Percentiles rank a stretch among this genome's conserved stretches.
phyloP scores from a whole-genome alignment of 1,140 invertebrate genomes.

The Pectinophora gossypiella region DNA sequence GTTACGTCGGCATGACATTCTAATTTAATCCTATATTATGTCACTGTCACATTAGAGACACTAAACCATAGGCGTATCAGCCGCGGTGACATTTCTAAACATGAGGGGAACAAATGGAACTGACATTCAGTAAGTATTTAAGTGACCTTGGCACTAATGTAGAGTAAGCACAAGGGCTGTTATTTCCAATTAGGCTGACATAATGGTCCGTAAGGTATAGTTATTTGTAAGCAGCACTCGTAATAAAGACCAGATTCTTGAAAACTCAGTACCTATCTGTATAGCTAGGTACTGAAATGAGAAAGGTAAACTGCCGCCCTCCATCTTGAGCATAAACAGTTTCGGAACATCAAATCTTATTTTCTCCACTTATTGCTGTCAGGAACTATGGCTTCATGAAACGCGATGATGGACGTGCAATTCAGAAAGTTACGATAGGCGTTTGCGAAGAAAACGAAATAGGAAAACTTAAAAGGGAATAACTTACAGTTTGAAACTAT shows the following conservation, averaged over 20 bases:
- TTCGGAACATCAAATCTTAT: neutral
- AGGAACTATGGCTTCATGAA: slow-evolving; percentile 2
- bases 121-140: slow-evolving; percentile 66
- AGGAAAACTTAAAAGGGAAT: slow-evolving; percentile 37
- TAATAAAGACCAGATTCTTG: too few relatives aligned
- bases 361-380: neutral
- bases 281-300: too few relatives aligned
- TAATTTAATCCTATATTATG: slow-evolving; percentile 66
- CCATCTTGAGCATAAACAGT: too few relatives aligned
- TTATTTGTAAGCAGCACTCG: too few relatives aligned
- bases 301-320: too few relatives aligned
- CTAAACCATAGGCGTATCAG: slow-evolving; percentile 65
- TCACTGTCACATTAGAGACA: slow-evolving; percentile 66
- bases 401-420: slow-evolving; percentile 22
- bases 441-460: slow-evolving; percentile 28
- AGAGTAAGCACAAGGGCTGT: slow-evolving; percentile 43
- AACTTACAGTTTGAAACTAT: slow-evolving; percentile 48
- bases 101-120: slow-evolving; percentile 63
- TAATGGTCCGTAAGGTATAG: slow-evolving; percentile 9
- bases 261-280: too few relatives aligned
- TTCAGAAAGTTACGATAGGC: slow-evolving; percentile 28
- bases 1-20: slow-evolving; percentile 46
- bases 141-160: slow-evolving; percentile 55
- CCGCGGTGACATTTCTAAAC: slow-evolving; percentile 69
- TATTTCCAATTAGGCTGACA: slow-evolving; percentile 30